phyloP scores from a whole-genome alignment of 2,113 vertebrate genomes.

The Brienomyrus longianalis region DNA sequence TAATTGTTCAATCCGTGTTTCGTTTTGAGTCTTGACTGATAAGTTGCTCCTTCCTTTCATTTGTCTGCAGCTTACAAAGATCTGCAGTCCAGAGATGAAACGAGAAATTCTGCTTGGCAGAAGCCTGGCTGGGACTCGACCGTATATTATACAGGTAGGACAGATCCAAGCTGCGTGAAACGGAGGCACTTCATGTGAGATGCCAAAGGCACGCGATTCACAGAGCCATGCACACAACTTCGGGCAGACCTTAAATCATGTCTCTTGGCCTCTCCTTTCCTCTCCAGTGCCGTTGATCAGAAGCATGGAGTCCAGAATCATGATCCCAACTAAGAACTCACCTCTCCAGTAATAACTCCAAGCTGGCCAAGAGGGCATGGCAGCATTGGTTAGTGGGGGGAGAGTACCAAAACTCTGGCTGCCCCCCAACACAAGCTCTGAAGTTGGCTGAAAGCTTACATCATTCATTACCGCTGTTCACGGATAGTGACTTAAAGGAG shows the following conservation, averaged over 20 bases:
- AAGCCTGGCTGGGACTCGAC: conserved; percentile 87
- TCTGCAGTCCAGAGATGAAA: conserved; percentile 82
- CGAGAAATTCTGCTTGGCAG: conserved; percentile 82
- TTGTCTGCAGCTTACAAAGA: conserved; percentile 74
- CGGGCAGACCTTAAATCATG: not conserved
- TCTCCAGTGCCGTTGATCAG: conserved; percentile 80
- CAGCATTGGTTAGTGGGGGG: too few relatives aligned
- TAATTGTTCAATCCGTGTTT: not conserved
- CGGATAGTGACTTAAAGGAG: not conserved
- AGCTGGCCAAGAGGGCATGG: not conserved
- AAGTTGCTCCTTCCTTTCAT: not conserved
- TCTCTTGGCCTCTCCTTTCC: not conserved
- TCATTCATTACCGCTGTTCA: not conserved
- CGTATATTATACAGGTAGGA: conserved; percentile 86
- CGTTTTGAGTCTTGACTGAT: not conserved
- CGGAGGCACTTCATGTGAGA: not conserved
- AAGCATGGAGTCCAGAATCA: conserved; percentile 88
- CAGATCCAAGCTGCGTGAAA: not conserved
- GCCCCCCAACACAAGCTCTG: not conserved
- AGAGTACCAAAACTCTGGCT: not conserved
- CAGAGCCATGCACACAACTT: not conserved
- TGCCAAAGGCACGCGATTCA: not conserved
- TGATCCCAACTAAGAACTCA: conserved; percentile 86
- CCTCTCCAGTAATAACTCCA: conserved; percentile 70
- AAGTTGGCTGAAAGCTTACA: not conserved